Evolutionary conservation across 2,888 invertebrate species (phyloP).

Genomic region (Oxyteleia sp.): DNA sequence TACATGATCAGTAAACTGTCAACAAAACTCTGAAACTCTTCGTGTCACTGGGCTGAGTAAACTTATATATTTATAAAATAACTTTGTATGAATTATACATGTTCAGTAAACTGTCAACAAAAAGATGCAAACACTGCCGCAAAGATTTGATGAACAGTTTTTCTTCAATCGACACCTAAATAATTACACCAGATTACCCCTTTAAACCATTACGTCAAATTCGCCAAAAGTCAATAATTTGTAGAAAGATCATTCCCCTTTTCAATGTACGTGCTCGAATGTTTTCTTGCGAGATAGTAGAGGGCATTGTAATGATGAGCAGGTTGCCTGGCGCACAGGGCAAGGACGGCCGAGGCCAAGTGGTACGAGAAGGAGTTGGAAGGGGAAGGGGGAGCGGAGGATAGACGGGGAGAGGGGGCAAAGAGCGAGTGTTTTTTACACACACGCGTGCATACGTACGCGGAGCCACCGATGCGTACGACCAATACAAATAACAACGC

Average conservation of each 20-base stretch:
- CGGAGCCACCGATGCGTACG: constrained; percentile 42
- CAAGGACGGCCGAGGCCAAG: constrained; percentile 87
- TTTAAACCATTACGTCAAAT: constrained; percentile 11
- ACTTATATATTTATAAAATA: no score
- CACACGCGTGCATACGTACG: constrained; percentile 18
- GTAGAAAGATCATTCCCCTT: constrained; percentile 57
- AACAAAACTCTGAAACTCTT: no score
- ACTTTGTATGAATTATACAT: no score
- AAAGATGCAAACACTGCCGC: no score
- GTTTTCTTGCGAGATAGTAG: constrained; percentile 84
- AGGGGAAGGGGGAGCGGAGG: no score
- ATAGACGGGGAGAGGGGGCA: neutral
- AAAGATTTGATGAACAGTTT: no score
- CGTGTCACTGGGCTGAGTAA: no score
- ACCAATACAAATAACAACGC: no score
- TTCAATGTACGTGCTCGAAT: constrained; percentile 75
- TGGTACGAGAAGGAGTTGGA: constrained; percentile 49
- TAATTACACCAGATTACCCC: no score
- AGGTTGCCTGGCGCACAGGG: constrained; percentile 84
- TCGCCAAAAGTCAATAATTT: constrained; percentile 39
- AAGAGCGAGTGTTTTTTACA: neutral
- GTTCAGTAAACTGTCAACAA: no score
- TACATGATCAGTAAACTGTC: no score
- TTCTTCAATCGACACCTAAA: no score
- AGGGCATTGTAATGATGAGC: constrained; percentile 76